Base-by-base conservation (phyloP, 2,113 vertebrate species). In the Pampusana beccarii region DNA sequence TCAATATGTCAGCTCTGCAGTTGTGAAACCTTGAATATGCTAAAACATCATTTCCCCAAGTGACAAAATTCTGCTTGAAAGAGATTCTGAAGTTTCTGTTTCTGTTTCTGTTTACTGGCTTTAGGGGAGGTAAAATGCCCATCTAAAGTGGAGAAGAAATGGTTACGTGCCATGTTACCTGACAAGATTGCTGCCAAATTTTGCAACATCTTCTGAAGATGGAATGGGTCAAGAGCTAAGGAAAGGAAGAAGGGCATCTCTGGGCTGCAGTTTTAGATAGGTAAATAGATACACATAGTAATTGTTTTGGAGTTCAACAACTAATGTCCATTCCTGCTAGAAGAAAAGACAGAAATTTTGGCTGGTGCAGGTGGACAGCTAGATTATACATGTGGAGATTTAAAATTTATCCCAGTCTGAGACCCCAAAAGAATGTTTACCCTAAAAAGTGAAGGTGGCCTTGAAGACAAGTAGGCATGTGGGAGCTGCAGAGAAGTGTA, bases 81-180 rank as follows among this genome's bases (percentile, higher is more conserved):
- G 3, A 53, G 14, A 77, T 40, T 72, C 82, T 64, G 23, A 70
- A 51, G 2, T 42, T 67, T 84, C 29, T 66, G n/a, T 64, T 86
- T 74, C 10, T 50, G 5, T 21, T 85, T 75, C 16, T 42, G 21
- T 72, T 73, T 91, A 4, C 33, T 69, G 29, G 16, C 16, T 31
- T 75, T 42, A 38, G 56, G 58, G 61, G 9, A 29, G 16, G 25
- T 82, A 66, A 79, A 79, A 40, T 25, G 0, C 50, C 46, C 0
- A 73, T n/a, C 31, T 72, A 40, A 82, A 83, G 36, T 16, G 8
- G 31, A 58, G 23, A 46, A 36, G 21, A 86, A 91, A 46, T n/a
- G 7, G 17, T 56, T 72, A 64, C 0, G 0, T 80, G 36, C 14
- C 13, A 14, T 42, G 14, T 53, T 82, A 66, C 6, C 23, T 70